Evolutionary conservation across 2,113 vertebrate genomes (phyloP), one percentile per base, ranked within the genome.

Genomic region (Antechinus stuartii): DNA sequence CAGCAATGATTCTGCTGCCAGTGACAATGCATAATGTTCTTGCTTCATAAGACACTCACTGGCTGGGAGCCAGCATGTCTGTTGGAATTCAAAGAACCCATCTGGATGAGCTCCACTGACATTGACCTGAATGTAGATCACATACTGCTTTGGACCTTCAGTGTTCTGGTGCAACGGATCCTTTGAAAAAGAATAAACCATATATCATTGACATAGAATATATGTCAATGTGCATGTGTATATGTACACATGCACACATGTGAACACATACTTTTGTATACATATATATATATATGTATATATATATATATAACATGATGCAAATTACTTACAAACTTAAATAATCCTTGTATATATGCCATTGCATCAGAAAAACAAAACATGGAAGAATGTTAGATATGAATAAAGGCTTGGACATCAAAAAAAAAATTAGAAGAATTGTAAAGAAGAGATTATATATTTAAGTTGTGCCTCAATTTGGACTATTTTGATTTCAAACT

Each of bases 111-210:
- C n/a, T 97, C 57, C 95, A 27, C 42, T 91, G 84, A 91, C 49
- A 96, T 22, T 61, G 49, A 95, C 94, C 94, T 97, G 90, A 96
- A 95, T 35, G 4, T 93, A 54, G 93, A 95, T 96, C 54, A 95
- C 91, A 97, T 96, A 54, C 91, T 96, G 92, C 42, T 94, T 19
- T 0, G 1, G 22, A 95, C 56, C 93, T 95, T 95, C 25, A 91
- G 89, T 95, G 56, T 95, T 56, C 92, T 94, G 49, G 61, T 90
- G 94, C 94, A 94, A 52, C 96, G 35, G 1, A 90, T 42, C 89
- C 95, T 96, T 95, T 91, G 91, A 91, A 92, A 84, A 96, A 97
- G 42, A 91, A 61, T 54, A 95, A 54, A 50, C 92, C 94, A 92
- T 93, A 90, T 54, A 90, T 54, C 84, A 92, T 3, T 91, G 50